Conservation (phyloP, 2,888 invertebrate species). For the Drosophila macrospina region DNA sequence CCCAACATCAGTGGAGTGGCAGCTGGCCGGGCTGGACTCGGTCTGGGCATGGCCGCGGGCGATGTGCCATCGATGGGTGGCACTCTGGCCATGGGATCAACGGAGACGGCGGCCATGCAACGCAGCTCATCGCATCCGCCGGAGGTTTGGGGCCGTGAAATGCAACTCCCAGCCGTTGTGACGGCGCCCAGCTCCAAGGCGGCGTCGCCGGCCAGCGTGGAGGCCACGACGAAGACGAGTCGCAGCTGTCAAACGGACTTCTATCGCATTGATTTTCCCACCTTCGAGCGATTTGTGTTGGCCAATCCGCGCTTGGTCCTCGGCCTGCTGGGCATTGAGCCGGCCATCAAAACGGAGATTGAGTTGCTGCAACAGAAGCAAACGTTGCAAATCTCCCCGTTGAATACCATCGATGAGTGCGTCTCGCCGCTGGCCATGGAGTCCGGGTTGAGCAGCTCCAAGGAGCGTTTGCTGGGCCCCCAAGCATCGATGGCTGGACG, state of each 20-base stretch:
- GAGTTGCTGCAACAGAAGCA: conserved; percentile 83
- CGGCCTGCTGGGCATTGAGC: conserved; percentile 90
- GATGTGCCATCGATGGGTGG: conserved; percentile 44
- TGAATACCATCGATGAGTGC: conserved; percentile 84
- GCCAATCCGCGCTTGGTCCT: conserved; percentile 91
- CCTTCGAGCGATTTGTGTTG: conserved; percentile 86
- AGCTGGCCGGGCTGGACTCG: conserved; percentile 42
- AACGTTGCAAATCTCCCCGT: conserved; percentile 82
- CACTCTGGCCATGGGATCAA: conserved; percentile 37
- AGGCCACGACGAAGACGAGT: conserved; percentile 40
- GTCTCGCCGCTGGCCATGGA: conserved; percentile 76
- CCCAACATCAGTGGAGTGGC: conserved; percentile 89
- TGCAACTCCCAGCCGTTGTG: conserved; percentile 55
- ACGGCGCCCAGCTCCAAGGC: conserved; percentile 57
- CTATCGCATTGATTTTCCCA: conserved; percentile 83
- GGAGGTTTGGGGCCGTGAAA: conserved; percentile 92
- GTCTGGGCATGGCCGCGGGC: conserved; percentile 73
- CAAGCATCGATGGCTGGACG: conserved; percentile 33
- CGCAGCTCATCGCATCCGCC: conserved; percentile 94
- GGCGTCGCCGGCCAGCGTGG: conserved; percentile 35
- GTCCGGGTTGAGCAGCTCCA: conserved; percentile 48
- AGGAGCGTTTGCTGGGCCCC: conserved; percentile 54
- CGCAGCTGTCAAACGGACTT: conserved; percentile 84
- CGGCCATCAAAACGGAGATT: conserved; percentile 85
- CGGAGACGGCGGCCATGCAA: conserved; percentile 86